A percentile compares a stretch with the other conserved stretches of the same genome.
phyloP scores from a whole-genome alignment of 2,888 invertebrate genomes.

The Listrodromus nycthemerus region DNA sequence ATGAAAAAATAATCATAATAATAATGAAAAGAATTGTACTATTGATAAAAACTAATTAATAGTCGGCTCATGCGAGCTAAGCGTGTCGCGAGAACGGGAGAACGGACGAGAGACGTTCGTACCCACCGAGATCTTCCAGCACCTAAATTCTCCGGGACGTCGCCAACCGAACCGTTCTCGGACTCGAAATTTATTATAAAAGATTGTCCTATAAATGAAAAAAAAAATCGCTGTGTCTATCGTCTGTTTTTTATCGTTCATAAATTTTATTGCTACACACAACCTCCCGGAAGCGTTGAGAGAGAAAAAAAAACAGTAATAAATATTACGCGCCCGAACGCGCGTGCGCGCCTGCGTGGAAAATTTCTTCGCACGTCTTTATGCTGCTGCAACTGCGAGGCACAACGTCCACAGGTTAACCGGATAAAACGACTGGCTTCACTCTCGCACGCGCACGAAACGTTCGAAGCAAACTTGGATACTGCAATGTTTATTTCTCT shows the following conservation, averaged over 20 bases:
- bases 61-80: slow-evolving; percentile 14
- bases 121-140: slow-evolving; percentile 54
- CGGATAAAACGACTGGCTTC: background rate
- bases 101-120: slow-evolving; percentile 24
- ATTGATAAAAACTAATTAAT: slow-evolving; percentile 11
- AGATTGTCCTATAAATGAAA: slow-evolving; percentile 1
- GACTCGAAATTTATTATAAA: slow-evolving; percentile 9
- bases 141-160: background rate
- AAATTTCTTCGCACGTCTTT: background rate
- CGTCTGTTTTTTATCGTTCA: slow-evolving; percentile 3
- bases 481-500: slow-evolving; percentile 62
- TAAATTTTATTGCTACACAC: background rate
- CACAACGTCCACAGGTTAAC: background rate
- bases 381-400: background rate
- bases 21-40: slow-evolving; percentile 15
- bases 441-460: slow-evolving; percentile 31
- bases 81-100: background rate
- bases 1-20: background rate
- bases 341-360: background rate
- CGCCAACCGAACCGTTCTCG: slow-evolving; percentile 13
- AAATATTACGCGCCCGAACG: background rate
- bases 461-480: slow-evolving; percentile 7
- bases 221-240: background rate
- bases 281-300: background rate
- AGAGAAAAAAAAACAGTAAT: background rate